Evolutionary conservation across 2,888 invertebrate genomes (phyloP), one percentile per base, ranked within the genome.

Genomic region (Cheilosia soror): DNA sequence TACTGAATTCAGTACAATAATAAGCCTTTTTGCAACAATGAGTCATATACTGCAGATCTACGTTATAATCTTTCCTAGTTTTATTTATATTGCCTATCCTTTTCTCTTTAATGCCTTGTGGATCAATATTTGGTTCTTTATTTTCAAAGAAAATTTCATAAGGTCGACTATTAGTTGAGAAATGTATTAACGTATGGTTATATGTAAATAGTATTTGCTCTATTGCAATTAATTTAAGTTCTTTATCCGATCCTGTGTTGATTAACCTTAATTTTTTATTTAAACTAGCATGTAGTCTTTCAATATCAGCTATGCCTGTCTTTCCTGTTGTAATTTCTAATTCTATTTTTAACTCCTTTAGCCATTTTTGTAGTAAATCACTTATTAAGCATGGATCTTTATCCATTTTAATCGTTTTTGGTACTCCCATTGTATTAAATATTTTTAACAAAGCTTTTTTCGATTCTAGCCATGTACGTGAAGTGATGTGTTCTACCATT

Each of bases 221-320:
- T 9, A 60, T 27, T 42, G 42, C 29, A n/a, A 60, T 60, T 42
- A 42, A 60, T 60, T 60, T 60, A 40, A 60, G 25, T 25, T 60
- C 60, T n/a, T 60, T 40, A 42, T 60, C 60, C 20, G 60, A 60
- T 27, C 60, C 60, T 44, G 66, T 76, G 55, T 68, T 62, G 9
- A 78, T 83, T 44, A 73, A 68, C 31, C 77, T 83, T 2, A 79
- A 7, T 79, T 87, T 79, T 49, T 83, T 63, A 42, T 83, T 83
- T 7, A 83, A 60, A 53, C 71, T 87, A 55, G 78, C 78, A 68
- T 81, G 86, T 13, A 87, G 63, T 9, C 82, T 71, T 37, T 83
- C 73, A 53, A 83, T 78, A 29, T 83, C 77, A 40, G 49, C 78
- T 33, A 79, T 84, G 15, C 84, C 84, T 44, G 49, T 79, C 66